A percentile compares a stretch with the other conserved stretches of the same genome.
Evolutionary conservation across 2,888 invertebrate species (phyloP).

Genomic region (Acronicta aceris): DNA sequence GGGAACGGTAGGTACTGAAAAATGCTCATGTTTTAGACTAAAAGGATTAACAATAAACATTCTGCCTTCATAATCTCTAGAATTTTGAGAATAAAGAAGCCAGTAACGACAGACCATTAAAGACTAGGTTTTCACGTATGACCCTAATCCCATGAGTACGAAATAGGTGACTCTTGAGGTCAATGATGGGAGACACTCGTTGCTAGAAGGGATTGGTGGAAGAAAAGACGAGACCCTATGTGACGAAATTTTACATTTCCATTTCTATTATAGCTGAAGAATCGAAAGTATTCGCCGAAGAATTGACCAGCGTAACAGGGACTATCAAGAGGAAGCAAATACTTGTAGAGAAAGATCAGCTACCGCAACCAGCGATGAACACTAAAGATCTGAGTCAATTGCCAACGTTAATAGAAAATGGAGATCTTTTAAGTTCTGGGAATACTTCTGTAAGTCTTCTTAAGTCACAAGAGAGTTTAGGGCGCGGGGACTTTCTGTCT

Average conservation of each 20-base stretch:
- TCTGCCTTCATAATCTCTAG: too few relatives aligned
- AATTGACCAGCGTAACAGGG: constrained; percentile 94
- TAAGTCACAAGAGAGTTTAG: neutral
- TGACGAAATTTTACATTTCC: neutral
- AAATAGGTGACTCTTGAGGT: too few relatives aligned
- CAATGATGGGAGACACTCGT: too few relatives aligned
- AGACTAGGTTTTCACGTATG: too few relatives aligned
- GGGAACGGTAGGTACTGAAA: too few relatives aligned
- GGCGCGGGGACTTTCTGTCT: neutral
- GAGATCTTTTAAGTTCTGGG: constrained; percentile 95
- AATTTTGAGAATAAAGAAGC: too few relatives aligned
- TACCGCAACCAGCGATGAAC: constrained; percentile 93
- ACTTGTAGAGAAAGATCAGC: constrained; percentile 94
- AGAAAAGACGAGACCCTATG: too few relatives aligned
- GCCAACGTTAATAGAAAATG: constrained; percentile 94
- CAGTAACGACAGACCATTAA: too few relatives aligned
- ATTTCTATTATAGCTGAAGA: constrained; percentile 92
- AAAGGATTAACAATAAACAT: too few relatives aligned
- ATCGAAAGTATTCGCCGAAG: constrained; percentile 94
- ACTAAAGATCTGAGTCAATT: constrained; percentile 93
- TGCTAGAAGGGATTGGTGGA: too few relatives aligned
- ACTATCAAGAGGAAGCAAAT: constrained; percentile 94
- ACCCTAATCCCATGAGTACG: too few relatives aligned
- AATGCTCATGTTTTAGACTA: too few relatives aligned
- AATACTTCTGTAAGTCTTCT: constrained; percentile 93